phyloP scores from a whole-genome alignment of 2,888 invertebrate species.

The Oscheius sp. region DNA sequence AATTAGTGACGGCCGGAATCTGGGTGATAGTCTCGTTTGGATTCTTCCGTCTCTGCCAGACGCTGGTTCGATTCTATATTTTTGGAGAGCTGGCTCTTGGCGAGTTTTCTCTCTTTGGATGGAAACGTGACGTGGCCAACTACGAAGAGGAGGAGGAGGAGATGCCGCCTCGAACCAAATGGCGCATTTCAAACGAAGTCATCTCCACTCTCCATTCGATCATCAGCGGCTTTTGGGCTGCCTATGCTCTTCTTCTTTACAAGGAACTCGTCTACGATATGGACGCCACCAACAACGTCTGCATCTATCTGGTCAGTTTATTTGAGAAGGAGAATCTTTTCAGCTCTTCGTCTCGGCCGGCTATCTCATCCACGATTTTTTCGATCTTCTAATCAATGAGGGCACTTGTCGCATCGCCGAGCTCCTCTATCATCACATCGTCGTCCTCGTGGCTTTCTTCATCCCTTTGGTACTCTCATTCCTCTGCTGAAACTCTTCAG shows the following conservation, averaged over 20 bases:
- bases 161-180: constrained; percentile 61
- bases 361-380: constrained; percentile 65
- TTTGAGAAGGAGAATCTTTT: background rate
- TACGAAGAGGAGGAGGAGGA: constrained; percentile 48
- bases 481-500: background rate
- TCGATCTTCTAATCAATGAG: constrained; percentile 66
- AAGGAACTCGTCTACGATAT: constrained; percentile 48
- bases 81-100: constrained; percentile 62
- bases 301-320: constrained; percentile 40
- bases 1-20: too few relatives aligned
- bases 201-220: constrained; percentile 66
- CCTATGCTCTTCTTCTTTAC: constrained; percentile 44
- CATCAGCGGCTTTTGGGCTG: constrained; percentile 55
- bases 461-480: constrained; percentile 41
- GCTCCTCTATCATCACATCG: constrained; percentile 67
- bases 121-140: constrained; percentile 42
- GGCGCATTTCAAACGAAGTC: constrained; percentile 67
- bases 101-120: constrained; percentile 66
- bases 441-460: constrained; percentile 61
- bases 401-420: constrained; percentile 65
- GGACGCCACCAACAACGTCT: constrained; percentile 39
- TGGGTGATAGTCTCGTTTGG: constrained; percentile 59
- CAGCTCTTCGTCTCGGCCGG: constrained; percentile 66
- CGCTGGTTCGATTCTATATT: constrained; percentile 62
- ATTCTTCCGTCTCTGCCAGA: constrained; percentile 63